Base-by-base conservation (phyloP, 35 echinoderm and acorn worm species). In the Strongylocentrotus purpuratus region DNA sequence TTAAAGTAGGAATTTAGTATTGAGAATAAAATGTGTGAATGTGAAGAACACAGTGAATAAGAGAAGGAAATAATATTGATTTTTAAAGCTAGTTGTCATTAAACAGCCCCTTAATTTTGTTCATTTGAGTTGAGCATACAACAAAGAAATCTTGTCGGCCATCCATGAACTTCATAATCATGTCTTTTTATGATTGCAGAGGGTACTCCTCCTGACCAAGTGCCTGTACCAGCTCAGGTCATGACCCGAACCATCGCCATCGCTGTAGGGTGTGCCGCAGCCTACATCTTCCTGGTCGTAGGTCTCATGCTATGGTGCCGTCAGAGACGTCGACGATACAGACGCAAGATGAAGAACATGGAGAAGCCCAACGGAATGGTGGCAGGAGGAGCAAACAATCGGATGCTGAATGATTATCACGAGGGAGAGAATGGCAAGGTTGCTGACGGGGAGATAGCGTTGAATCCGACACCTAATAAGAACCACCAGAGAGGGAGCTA, bases 261-360 rank as follows among this genome's bases (percentile, higher is more conserved):
- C 25, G 98, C 98, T 20, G 97, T 99, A 4, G 98, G 98, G 17
- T 99, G 98, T 92, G 96, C 97, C 7, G 28, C 95, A 14, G 97
- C 96, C 33, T 97, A 99, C 96, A 99, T 97, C 91, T 94, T 99
- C 20, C 97, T 99, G 5, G 97, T 97, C 41, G 95, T 97, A 22
- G 97, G 96, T 33, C 97, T 97, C 22, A 97, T 99, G 98, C 90
- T 95, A 33, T 99, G 97, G 97, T 99, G 98, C 61, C 94, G 96
- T 46, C 96, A 99, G 46, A 86, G 98, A 35, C 95, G 98, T 45
- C 94, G 95, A 3, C 96, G 96, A 61, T 86, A 94, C 85, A 94
- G 95, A 9, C 94, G 94, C 33, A 94, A 93, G 33, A 33, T 94
- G 33, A 96, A 97, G 89, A 95, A 94, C 70, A 96, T 96, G 12